phyloP scores from a whole-genome alignment of 2,888 invertebrate genomes.

The Monochamus alternatus region DNA sequence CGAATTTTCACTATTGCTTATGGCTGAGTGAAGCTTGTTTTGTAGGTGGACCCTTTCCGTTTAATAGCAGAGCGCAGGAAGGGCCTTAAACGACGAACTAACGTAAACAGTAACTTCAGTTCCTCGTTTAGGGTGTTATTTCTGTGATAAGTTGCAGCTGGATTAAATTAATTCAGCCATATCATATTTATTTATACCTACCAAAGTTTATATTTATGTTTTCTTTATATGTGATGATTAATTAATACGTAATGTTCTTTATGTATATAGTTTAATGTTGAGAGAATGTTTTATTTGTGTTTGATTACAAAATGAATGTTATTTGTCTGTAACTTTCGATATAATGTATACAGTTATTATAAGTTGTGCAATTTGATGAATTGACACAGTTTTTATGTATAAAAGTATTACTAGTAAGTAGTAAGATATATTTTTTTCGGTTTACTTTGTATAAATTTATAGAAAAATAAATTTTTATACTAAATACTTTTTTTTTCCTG shows the following conservation, averaged over 20 bases:
- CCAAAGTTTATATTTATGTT: slow-evolving; percentile 51
- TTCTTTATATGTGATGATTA: slow-evolving; percentile 48
- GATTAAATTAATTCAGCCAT: slow-evolving; percentile 42
- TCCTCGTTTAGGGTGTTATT: slow-evolving; percentile 18
- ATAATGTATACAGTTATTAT: slow-evolving; percentile 20
- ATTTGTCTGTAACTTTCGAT: slow-evolving; percentile 21
- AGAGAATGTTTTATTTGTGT: slow-evolving; percentile 31
- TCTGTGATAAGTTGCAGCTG: slow-evolving; percentile 38
- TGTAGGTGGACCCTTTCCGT: slow-evolving; percentile 18
- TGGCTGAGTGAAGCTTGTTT: slow-evolving; percentile 9
- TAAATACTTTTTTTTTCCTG: not conserved
- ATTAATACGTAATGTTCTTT: slow-evolving; percentile 41
- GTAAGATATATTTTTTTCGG: slow-evolving; percentile 48
- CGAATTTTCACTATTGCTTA: not conserved
- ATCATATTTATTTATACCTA: slow-evolving; percentile 45
- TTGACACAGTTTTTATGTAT: slow-evolving; percentile 49
- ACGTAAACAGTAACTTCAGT: slow-evolving; percentile 11
- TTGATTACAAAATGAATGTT: slow-evolving; percentile 24
- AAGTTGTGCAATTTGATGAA: slow-evolving; percentile 47
- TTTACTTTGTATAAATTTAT: slow-evolving; percentile 42
- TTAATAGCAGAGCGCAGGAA: slow-evolving; percentile 12
- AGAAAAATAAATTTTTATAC: slow-evolving; percentile 41
- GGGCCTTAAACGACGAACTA: slow-evolving; percentile 3
- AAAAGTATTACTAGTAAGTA: slow-evolving; percentile 53
- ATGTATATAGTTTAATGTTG: slow-evolving; percentile 36